phyloP scores from a whole-genome alignment of 2,113 vertebrate species.

The Reinhardtius hippoglossoides region DNA sequence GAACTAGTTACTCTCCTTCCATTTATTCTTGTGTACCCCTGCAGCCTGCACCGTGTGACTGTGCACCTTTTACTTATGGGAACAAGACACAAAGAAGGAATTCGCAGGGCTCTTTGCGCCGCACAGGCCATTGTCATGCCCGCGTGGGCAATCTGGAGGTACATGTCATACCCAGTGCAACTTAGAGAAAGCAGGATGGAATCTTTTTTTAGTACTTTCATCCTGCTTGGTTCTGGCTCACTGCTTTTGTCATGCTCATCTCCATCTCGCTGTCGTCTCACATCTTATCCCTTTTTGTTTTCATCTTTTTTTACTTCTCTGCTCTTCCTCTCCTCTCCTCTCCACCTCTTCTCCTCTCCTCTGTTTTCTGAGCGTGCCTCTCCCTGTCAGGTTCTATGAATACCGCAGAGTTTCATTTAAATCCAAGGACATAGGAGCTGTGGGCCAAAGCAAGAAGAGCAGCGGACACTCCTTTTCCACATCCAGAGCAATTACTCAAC shows the following conservation, averaged over 20 bases:
- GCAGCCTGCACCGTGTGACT: constrained; percentile 40
- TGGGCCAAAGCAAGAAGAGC: constrained; percentile 52
- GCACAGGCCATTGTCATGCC: constrained; percentile 21
- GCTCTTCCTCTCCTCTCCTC: neutral
- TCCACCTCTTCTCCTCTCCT: neutral
- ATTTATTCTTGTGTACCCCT: constrained; percentile 44
- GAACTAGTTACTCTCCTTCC: constrained; percentile 34
- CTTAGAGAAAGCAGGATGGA: constrained; percentile 16
- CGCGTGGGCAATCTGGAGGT: constrained; percentile 41
- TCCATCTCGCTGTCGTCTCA: constrained; percentile 46
- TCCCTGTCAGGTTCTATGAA: constrained; percentile 46
- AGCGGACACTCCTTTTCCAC: constrained; percentile 65
- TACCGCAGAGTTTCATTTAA: constrained; percentile 56
- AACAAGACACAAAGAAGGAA: constrained; percentile 31
- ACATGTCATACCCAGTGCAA: constrained; percentile 31
- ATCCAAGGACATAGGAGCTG: constrained; percentile 67
- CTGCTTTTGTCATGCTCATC: constrained; percentile 61
- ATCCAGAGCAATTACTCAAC: constrained; percentile 77
- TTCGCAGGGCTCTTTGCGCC: constrained; percentile 41
- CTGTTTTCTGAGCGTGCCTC: constrained; percentile 19
- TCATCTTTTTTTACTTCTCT: neutral
- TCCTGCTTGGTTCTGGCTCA: constrained; percentile 63
- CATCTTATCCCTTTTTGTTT: constrained; percentile 18
- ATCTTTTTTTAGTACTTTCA: constrained; percentile 59
- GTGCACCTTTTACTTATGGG: constrained; percentile 40